Evolutionary conservation across 1,140 invertebrate species (phyloP), one percentile per base, ranked within the genome.

Genomic region (Gryon sp.): DNA sequence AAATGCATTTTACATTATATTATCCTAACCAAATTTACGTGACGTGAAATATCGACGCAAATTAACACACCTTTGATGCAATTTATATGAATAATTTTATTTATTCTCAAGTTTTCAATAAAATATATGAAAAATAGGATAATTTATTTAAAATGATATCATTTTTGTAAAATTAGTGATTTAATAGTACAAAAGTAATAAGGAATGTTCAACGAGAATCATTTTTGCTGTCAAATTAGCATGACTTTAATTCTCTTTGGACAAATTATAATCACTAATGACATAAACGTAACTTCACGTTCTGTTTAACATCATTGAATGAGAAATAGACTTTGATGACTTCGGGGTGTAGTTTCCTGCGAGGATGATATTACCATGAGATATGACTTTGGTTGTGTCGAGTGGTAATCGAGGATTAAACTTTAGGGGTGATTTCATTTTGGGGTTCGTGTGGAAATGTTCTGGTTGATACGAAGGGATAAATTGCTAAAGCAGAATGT

Each of bases 381-480:
- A 62, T 62, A 62, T 48, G 32, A 40, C 43, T 48, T 62, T 24
- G 45, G 43, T 48, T 50, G 57, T 40, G 57, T 50, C 15, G 57
- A 62, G 57, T 48, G 57, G 43, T 62, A 62, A 62, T 62, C 57
- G 57, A 48, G 57, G 43, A 50, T 62, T 62, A 62, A 46, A 62
- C 57, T 62, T 38, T 38, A 50, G 57, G 34, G 57, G 43, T 40
- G 45, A 62, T 62, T 48, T 48, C 43, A 38, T 62, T 62, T 48
- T 50, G 30, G 43, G 32, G 57, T 28, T 38, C 55, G 18, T 3
- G 41, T n/a, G 41, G 41, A 46, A 26, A 57, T 36, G 41, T 34
- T 34, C n/a, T 32, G 20, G 40, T 24, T 34, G 28, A 45, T 46
- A 19, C 26, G n/a, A 36, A 9, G 28, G 19, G 18, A 16, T 11